Base-by-base conservation (phyloP, 2,113 vertebrate genomes). In the Indicator maculatus region DNA sequence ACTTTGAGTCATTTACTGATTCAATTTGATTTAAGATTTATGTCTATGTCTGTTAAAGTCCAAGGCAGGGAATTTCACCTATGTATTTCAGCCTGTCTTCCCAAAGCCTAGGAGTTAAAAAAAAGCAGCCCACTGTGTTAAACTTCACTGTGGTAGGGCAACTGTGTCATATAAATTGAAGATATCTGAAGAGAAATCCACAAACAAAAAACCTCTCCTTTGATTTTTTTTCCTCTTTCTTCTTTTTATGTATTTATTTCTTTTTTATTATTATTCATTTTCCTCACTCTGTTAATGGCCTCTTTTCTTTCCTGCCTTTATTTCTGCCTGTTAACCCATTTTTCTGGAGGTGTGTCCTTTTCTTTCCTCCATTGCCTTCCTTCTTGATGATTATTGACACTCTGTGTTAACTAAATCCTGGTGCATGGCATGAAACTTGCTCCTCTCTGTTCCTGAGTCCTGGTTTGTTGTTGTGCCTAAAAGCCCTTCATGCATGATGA, bases 341-440 rank as follows among this genome's bases (percentile, higher is more conserved):
- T 76, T 78, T 78, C 16, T 47, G 9, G 19, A 47, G 11, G 18
- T 21, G 7, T 58, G 38, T 10, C 24, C 8, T 56, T 70, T 11
- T 1, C 50, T 63, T 65, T 15, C 3, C 3, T 4, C 21, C 9
- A 2, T n/a, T 65, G 45, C 21, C 53, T 80, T 77, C 7, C 5
- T 21, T 70, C 41, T 81, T 81, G 11, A 24, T 83, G 18, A 18
- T 21, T 24, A 50, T 27, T n/a, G 58, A 27, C 26, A 44, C 6
- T 26, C 30, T 20, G 8, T 59, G 12, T 36, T 75, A 84, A 26
- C 1, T 1, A 28, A 84, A 6, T 53, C 28, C 28, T 77, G 16
- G 33, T 76, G 73, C 20, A 19, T 0, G 0, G 16, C 21, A 38
- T 33, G 19, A 47, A 82, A 36, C 36, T 15, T 5, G 6, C 61